These are phyloP conservation scores for Chionomys nivalis DNA, from an alignment of 2,113 vertebrate genomes.

Conservation along the genomic window DNA sequence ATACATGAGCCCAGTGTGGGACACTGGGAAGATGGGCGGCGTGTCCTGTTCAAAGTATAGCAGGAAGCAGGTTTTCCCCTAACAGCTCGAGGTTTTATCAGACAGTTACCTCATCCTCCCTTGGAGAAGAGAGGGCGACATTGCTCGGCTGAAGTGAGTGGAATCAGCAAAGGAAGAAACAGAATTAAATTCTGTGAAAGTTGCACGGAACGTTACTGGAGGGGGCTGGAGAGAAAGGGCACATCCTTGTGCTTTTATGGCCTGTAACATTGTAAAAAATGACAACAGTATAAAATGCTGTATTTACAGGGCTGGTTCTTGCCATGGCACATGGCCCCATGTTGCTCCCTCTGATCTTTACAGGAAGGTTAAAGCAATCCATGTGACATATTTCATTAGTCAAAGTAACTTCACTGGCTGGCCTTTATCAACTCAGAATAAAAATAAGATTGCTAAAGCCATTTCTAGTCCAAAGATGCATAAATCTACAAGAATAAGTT, in stretches of 20 bases:
- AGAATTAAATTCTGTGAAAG: not conserved
- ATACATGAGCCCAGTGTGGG: not conserved
- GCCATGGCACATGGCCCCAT: not conserved
- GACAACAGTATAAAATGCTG: not conserved
- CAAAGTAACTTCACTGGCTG: not conserved
- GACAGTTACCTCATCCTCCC: not conserved
- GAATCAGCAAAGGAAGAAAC: not conserved
- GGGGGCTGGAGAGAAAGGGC: not conserved
- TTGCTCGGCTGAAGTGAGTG: not conserved
- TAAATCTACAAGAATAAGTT: conserved; percentile 31
- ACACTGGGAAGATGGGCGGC: not conserved
- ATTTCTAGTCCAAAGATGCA: conserved; percentile 22
- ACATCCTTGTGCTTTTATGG: not conserved
- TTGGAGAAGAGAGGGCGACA: not conserved
- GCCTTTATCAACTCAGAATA: conserved; percentile 37
- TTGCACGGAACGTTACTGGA: not conserved
- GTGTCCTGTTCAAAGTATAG: not conserved
- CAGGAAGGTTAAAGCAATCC: conserved; percentile 18
- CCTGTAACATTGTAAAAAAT: not conserved
- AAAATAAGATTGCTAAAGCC: conserved; percentile 32
- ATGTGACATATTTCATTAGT: conserved; percentile 30
- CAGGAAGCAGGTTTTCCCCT: not conserved
- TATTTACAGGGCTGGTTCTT: conserved; percentile 42
- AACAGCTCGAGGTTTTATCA: not conserved
- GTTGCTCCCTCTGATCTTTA: not conserved